Evolutionary conservation across 2,888 invertebrate genomes (phyloP), one percentile per base, ranked within the genome.

Genomic region (Drosophila fungiperda): DNA sequence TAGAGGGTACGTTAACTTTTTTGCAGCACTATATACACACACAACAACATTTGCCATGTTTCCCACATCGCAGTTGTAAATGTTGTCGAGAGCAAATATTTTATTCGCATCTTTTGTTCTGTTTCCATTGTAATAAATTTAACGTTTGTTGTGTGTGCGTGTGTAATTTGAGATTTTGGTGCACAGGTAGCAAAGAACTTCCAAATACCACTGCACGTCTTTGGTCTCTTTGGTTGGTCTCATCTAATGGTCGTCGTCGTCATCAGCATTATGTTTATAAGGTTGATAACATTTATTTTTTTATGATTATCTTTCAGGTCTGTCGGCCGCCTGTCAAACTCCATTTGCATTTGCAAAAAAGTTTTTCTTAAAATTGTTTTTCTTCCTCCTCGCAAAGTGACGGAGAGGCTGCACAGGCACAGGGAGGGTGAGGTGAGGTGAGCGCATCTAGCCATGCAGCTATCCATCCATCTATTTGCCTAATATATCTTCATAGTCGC

Each of bases 401-500:
- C 15, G 9, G 12, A 29, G 7, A 33, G 26, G 23, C 5, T n/a
- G 23, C 5, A 26, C 26, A 26, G 29, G 29, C 33, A 38, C 66
- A 40, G 66, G 49, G 48, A 35, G 33, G 38, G 2, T 11, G 38
- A 5, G 35, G 23, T 23, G 7, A 35, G 32, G 33, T n/a, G 32
- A 57, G 20, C 29, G 42, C 79, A 73, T 73, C 70, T 65, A 65
- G 63, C 72, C 61, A 69, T 61, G 61, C 67, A 64, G 80, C 75
- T 67, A 78, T 70, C 80, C 78, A 90, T 89, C 78, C 90, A 84
- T 87, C 89, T 80, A 88, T 88, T 90, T 88, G 89, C 87, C 89
- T 88, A 90, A 88, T 89, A 90, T 88, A 88, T 88, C 90, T 87
- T 88, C 89, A 90, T 87, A 82, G 87, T 84, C 90, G 78, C 89